Evolutionary conservation across 2,113 vertebrate species (phyloP), one percentile per base, ranked within the genome.

Genomic region (Piliocolobus tephrosceles): DNA sequence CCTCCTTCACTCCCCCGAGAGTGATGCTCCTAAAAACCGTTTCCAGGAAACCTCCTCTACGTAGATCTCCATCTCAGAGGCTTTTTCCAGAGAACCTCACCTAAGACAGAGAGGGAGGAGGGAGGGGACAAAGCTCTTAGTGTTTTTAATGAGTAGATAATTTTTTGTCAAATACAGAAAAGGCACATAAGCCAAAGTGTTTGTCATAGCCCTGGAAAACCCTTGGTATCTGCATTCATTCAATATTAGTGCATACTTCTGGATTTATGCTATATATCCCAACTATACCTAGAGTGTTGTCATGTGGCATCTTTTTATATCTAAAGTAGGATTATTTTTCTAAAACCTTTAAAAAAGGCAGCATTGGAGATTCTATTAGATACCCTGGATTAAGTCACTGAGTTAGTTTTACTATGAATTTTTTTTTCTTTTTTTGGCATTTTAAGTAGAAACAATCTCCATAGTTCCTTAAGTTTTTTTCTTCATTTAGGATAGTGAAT

Each of bases 381-480:
- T 20, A 55, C 20, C 43, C 35, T 92, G 61, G 40, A 89, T 45
- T 55, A 85, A 45, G 68, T 72, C 52, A 79, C 35, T 11, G 9
- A 76, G 58, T 55, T 87, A 57, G 25, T 90, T 50, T 47, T 91
- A 47, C 10, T 2, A 23, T 14, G 16, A n/a, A n/a, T 6, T 86
- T 89, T 91, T 38, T 45, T 9, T 86, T 86, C 87, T 72, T 50
- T 20, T 55, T 20, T 76, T 57, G 50, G 58, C 4, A 61, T 94
- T 94, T 88, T 79, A 91, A 95, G 68, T 81, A 43, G 47, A 91
- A 88, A 94, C 27, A 11, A 30, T 45, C n/a, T 55, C n/a, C 14
- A 40, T 7, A 43, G 66, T 47, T 64, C 8, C 38, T 43, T 84
- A 14, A 40, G 27, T 61, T 79, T 22, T 57, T 57, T 52, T 61